Conservation (phyloP, 2,888 invertebrate genomes). For the Dolomedes plantarius region DNA sequence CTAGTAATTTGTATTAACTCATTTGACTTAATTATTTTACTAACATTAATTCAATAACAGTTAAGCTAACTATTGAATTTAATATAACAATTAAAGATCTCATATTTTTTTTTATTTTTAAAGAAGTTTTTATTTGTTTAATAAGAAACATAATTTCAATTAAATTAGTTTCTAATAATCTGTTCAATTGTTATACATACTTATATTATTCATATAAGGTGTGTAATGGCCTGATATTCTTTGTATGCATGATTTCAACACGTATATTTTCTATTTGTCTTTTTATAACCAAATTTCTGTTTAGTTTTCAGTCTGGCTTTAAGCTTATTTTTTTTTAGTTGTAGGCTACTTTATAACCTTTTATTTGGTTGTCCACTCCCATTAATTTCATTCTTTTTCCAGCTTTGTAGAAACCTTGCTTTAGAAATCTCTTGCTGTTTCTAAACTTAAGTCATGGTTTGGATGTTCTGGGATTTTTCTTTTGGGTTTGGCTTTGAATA, state of each 20-base stretch:
- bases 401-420: constrained; percentile 9
- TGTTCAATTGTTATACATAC: too few species aligned
- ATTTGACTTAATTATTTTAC: too few species aligned
- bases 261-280: neutral
- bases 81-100: too few species aligned
- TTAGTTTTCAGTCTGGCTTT: constrained; percentile 9
- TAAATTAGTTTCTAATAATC: too few species aligned
- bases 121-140: too few species aligned
- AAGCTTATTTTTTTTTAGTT: constrained; percentile 10
- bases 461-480: constrained; percentile 19
- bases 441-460: constrained; percentile 3
- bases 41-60: too few species aligned
- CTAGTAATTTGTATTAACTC: too few species aligned
- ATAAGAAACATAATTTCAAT: too few species aligned
- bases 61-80: too few species aligned
- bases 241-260: neutral
- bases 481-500: constrained; percentile 6
- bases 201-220: too few species aligned
- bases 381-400: neutral
- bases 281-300: neutral
- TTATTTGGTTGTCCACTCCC: neutral
- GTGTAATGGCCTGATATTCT: too few species aligned
- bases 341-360: constrained; percentile 3
- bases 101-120: too few species aligned
- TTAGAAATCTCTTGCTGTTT: constrained; percentile 10